Base-by-base conservation (phyloP, 53 echinoderm and acorn worm species). In the Echinometra lucunter region DNA sequence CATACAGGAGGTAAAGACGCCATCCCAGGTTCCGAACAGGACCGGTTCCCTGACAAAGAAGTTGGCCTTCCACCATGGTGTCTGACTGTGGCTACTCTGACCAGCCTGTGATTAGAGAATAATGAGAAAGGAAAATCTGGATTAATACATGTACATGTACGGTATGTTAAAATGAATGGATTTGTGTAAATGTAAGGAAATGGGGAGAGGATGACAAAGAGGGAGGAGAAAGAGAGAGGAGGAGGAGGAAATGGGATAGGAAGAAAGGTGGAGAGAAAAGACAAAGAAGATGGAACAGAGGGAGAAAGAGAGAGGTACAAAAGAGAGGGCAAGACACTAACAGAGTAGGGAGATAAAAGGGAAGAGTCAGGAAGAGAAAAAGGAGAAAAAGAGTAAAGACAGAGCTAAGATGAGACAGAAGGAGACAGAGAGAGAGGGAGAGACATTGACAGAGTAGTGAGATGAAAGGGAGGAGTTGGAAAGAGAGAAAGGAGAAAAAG, bases 41-140 rank as follows among this genome's bases (percentile, higher is more conserved):
- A 98, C 97, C 0, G 98, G 98, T 89, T 98, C 98, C 93, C 97
- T 95, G 60, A 98, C 96, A 67, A 98, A 98, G 95, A 98, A 98
- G 92, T 98, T 98, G 80, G 98, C 98, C 82, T 98, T 98, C 97
- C 97, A 98, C 98, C 98, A 98, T 57, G 97, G 98, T 85, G 93
- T 93, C 81, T 93, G 93, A 42, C 93, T 93, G 6, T 80, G 78
- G 37, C 82, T 80, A 8, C 70, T 44, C 60, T 93, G 93, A 8
- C 93, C 93, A 21, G 93, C 93, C 93, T 93, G 25, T 7, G 44
- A 56, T n/a, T 34, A 16, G 30, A 32, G 55, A 88, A 4, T 3
- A 38, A 78, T 78, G 6, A 30, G 30, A 69, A 66, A 19, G 25
- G 19, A 1, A 15, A n/a, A n/a, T n/a, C n/a, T n/a, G n/a, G n/a